A percentile compares a stretch with the other conserved stretches of the same genome.
Conservation (phyloP, 1,140 invertebrate species). For the Lepeophtheirus salmonis region DNA sequence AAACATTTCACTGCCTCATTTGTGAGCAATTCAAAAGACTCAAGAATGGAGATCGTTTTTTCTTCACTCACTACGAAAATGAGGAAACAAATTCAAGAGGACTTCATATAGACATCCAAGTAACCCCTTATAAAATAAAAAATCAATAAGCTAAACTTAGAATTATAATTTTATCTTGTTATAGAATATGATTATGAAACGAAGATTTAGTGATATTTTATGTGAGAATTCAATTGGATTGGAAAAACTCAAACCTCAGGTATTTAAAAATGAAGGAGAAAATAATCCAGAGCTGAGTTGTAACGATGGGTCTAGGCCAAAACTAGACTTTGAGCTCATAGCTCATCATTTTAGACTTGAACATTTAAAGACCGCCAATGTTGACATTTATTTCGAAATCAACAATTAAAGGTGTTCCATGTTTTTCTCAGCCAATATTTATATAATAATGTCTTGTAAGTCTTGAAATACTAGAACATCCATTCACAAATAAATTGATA, state of each 20-base stretch:
- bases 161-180: not conserved
- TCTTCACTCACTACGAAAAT: not conserved
- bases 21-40: conserved; percentile 54
- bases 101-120: not conserved
- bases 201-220: not conserved
- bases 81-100: not conserved
- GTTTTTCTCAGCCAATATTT: too few relatives aligned
- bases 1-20: conserved; percentile 57
- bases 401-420: too few relatives aligned
- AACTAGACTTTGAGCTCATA: not conserved
- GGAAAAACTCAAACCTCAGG: not conserved
- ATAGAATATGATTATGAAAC: not conserved
- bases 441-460: too few relatives aligned
- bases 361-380: too few relatives aligned
- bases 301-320: not conserved
- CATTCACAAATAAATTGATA: too few relatives aligned
- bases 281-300: not conserved
- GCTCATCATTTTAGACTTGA: not conserved
- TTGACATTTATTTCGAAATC: too few relatives aligned
- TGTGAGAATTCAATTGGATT: not conserved
- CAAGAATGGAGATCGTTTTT: conserved; percentile 49
- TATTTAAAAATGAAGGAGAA: not conserved
- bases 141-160: not conserved
- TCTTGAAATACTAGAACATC: too few relatives aligned
- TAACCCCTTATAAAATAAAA: not conserved